A percentile compares a stretch with the other conserved stretches of the same genome.
These are phyloP conservation scores for Heliconius melpomene DNA, from an alignment of 1,140 invertebrate species.

Conservation along the genomic window DNA sequence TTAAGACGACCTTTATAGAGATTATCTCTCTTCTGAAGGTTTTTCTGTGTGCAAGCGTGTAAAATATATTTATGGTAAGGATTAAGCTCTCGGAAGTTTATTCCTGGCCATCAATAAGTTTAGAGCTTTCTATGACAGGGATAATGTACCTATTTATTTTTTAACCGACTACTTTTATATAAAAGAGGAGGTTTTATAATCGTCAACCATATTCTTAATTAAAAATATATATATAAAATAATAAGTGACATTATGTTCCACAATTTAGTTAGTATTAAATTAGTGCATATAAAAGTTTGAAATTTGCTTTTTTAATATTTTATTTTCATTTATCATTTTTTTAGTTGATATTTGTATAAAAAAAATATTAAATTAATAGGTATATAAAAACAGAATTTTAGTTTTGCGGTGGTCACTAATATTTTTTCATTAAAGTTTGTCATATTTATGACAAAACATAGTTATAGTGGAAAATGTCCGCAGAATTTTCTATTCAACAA, in stretches of 20 bases:
- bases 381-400: not conserved
- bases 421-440: not conserved
- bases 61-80: constrained; percentile 1
- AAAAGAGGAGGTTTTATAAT: too few relatives aligned
- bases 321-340: not conserved
- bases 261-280: too few relatives aligned
- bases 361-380: not conserved
- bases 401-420: not conserved
- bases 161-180: too few relatives aligned
- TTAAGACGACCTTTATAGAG: constrained; percentile 17
- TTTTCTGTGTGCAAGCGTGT: not conserved
- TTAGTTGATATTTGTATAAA: not conserved
- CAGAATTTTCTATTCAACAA: not conserved
- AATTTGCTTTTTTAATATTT: too few relatives aligned
- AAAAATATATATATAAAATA: too few relatives aligned
- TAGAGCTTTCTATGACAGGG: not conserved
- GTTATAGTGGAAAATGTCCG: not conserved
- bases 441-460: not conserved
- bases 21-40: constrained; percentile 2
- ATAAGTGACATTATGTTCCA: too few relatives aligned
- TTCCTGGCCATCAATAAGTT: not conserved
- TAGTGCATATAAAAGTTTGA: too few relatives aligned
- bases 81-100: not conserved
- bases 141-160: too few relatives aligned
- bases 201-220: too few relatives aligned